These are phyloP conservation scores for Eilema depressum DNA, from an alignment of 2,888 invertebrate genomes.

Conservation along the genomic window DNA sequence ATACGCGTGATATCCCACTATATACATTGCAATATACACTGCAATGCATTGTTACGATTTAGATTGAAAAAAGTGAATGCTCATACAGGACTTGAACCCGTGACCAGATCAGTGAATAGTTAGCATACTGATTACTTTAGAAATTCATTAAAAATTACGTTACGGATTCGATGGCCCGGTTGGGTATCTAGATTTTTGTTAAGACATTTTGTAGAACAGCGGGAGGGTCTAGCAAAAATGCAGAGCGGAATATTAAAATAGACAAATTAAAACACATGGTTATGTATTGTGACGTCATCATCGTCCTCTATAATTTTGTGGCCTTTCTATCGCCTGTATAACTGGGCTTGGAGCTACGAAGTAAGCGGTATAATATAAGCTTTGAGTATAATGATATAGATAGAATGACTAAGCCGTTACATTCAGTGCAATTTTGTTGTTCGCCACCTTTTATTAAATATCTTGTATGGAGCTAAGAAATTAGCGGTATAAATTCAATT, in stretches of 20 bases:
- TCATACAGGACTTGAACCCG: too few species aligned
- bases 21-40: too few species aligned
- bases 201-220: background rate
- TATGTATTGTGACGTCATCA: background rate
- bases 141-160: too few species aligned
- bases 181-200: background rate
- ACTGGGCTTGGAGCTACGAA: background rate
- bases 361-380: background rate
- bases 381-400: background rate
- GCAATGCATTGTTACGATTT: too few species aligned
- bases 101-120: too few species aligned
- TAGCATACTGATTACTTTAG: too few species aligned
- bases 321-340: background rate
- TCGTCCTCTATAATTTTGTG: background rate
- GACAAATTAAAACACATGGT: background rate
- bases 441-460: background rate
- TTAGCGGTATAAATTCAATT: background rate
- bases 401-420: background rate
- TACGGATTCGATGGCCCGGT: background rate
- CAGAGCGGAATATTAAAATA: background rate
- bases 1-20: too few species aligned
- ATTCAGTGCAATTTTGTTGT: background rate
- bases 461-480: background rate
- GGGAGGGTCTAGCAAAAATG: background rate
- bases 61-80: too few species aligned